These are phyloP conservation scores for Colius striatus DNA, from an alignment of 2,113 vertebrate species.

Conservation along the genomic window DNA sequence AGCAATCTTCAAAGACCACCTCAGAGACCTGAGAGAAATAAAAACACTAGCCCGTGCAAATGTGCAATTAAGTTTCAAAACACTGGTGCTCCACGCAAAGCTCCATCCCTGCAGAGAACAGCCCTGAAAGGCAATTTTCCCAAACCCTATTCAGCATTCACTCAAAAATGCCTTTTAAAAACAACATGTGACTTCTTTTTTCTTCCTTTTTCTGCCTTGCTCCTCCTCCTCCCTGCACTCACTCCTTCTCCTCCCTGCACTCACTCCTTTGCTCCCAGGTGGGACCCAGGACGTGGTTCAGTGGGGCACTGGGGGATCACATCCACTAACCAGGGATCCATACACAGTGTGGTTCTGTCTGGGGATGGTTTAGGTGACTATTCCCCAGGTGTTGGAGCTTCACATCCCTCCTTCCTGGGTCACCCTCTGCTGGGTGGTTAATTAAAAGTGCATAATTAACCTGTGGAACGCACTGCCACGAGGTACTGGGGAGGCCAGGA, in stretches of 20 bases:
- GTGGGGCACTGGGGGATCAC: neutral
- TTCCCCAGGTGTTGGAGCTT: conserved; percentile 4
- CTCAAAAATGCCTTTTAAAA: conserved; percentile 77
- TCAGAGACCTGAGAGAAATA: conserved; percentile 77
- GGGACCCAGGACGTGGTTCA: neutral
- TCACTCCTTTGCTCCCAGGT: conserved; percentile 50
- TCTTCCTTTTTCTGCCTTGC: neutral
- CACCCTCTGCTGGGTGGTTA: conserved; percentile 3
- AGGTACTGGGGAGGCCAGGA: conserved; percentile 49
- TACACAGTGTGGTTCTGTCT: accelerated
- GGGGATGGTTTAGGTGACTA: neutral
- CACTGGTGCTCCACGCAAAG: conserved; percentile 72
- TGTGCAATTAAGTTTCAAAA: conserved; percentile 80
- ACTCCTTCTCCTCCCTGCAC: conserved; percentile 8
- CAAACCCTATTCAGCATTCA: conserved; percentile 73
- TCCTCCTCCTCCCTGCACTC: conserved; percentile 16
- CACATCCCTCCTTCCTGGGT: neutral
- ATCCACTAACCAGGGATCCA: neutral
- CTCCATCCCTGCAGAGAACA: conserved; percentile 69
- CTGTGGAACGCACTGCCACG: conserved; percentile 51
- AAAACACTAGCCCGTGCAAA: conserved; percentile 79
- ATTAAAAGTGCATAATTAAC: conserved; percentile 62
- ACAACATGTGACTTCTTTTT: conserved; percentile 66
- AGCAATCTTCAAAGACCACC: conserved; percentile 80
- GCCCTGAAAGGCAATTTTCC: conserved; percentile 80